These are phyloP conservation scores for Anoncus sp. DNA, from an alignment of 2,888 invertebrate genomes.

Conservation along the genomic window DNA sequence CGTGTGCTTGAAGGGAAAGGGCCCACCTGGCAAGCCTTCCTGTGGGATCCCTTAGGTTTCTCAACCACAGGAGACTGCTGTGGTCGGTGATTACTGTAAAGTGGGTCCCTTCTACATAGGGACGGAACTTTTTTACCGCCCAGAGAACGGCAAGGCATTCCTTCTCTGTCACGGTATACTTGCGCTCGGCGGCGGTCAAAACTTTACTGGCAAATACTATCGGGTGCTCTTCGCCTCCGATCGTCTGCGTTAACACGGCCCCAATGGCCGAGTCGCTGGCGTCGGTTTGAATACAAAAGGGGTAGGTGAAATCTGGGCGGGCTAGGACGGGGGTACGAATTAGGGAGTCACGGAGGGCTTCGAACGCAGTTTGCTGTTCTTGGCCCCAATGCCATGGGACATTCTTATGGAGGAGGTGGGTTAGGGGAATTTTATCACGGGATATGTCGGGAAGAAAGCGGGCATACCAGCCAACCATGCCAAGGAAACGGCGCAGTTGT, in stretches of 20 bases:
- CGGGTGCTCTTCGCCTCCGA: slow-evolving; percentile 10
- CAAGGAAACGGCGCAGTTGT: too few species aligned
- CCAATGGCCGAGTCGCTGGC: slow-evolving; percentile 8
- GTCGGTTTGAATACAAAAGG: slow-evolving; percentile 11
- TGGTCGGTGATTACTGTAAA: not conserved
- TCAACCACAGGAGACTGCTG: slow-evolving; percentile 4
- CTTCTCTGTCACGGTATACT: not conserved
- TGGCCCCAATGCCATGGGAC: too few species aligned
- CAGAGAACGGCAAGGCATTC: not conserved
- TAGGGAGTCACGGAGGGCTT: too few species aligned
- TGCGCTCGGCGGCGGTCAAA: not conserved
- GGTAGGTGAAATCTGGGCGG: not conserved
- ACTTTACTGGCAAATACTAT: slow-evolving; percentile 8
- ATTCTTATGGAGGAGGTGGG: not conserved
- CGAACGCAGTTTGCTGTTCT: too few species aligned
- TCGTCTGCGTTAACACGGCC: not conserved
- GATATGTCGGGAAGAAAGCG: not conserved
- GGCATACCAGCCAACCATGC: too few species aligned
- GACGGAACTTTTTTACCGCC: not conserved
- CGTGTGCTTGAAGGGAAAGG: not conserved
- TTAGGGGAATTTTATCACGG: not conserved
- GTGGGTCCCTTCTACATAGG: not conserved
- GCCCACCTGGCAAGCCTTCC: slow-evolving; percentile 8
- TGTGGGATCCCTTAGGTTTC: not conserved
- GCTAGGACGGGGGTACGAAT: too few species aligned